Percentiles rank a stretch among this genome's conserved stretches.
phyloP scores from a whole-genome alignment of 2,113 vertebrate genomes.

The Australoheros scitulus region DNA sequence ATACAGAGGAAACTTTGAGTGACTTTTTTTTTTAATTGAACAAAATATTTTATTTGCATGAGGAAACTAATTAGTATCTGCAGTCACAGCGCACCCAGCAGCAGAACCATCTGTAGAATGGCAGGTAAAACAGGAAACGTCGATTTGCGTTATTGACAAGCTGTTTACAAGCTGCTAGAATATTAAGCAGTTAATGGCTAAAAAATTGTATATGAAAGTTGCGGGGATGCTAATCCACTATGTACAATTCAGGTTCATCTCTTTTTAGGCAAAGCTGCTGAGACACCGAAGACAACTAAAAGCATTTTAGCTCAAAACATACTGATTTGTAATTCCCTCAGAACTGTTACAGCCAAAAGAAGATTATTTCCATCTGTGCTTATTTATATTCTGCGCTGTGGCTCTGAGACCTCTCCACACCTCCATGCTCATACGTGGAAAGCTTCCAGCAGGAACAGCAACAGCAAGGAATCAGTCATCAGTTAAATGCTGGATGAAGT shows the following conservation, averaged over 20 bases:
- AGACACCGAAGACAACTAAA: background rate
- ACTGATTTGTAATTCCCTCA: background rate
- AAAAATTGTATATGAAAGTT: background rate
- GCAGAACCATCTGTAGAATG: background rate
- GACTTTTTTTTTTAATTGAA: background rate
- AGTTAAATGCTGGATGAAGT: background rate
- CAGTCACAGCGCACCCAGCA: background rate
- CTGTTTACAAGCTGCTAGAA: background rate
- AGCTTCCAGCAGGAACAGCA: background rate
- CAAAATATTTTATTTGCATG: background rate
- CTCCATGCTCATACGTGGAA: background rate
- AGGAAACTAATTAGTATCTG: background rate
- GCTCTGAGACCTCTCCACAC: background rate
- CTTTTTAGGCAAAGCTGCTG: background rate
- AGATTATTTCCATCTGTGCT: background rate
- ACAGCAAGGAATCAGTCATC: background rate
- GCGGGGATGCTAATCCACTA: background rate
- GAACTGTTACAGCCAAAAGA: background rate
- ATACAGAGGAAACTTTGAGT: background rate
- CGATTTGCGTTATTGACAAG: background rate
- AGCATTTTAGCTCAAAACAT: background rate
- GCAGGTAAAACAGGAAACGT: background rate
- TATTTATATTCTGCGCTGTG: background rate
- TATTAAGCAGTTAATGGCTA: background rate
- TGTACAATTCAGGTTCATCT: background rate